Evolutionary conservation across 1,140 invertebrate genomes (phyloP), one percentile per base, ranked within the genome.

Genomic region (Lordiphosa stackelbergi): DNA sequence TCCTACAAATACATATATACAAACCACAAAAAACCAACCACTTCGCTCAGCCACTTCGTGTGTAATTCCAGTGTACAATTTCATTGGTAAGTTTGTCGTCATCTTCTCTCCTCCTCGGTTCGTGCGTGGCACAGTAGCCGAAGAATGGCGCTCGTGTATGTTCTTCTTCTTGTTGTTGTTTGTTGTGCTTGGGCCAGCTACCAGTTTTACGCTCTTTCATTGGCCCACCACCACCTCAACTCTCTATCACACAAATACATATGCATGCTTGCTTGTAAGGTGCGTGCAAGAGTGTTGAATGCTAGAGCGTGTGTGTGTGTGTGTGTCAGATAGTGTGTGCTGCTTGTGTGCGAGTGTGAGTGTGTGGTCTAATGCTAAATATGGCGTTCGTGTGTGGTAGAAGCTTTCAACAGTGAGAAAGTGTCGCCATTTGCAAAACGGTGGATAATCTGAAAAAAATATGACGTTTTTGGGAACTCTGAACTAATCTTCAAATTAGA

Each of bases 181-280:
- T 13, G 22, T 52, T 31, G 13, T 49, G 24, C 47, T 56, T 53
- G 38, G 55, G 73, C 28, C 28, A 31, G 28, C 85, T 86, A 86
- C 85, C 85, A 78, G 85, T 86, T 83, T 86, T 86, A 86, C 85
- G 85, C 85, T 71, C 66, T 85, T 69, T 74, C 73, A 86, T 86
- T 86, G 85, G 85, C 57, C 72, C 57, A 69, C 60, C 36, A 34
- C 60, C 57, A 45, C 56, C 38, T 40, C 38, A 13, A 10, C 40
- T 42, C 40, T 19, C 40, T 16, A 28, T 11, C 55, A 5, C 53
- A 13, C 43, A 46, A 31, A 46, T 12, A 45, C 42, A 46, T 24
- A 34, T 12, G 28, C 38, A 16, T 7, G 19, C 46, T 46, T 41
- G 41, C 36, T 34, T 10, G 19, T 12, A 9, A 12, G 22, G 35